Base-by-base conservation (phyloP, 1,140 invertebrate genomes). In the Drosophila sproati region DNA sequence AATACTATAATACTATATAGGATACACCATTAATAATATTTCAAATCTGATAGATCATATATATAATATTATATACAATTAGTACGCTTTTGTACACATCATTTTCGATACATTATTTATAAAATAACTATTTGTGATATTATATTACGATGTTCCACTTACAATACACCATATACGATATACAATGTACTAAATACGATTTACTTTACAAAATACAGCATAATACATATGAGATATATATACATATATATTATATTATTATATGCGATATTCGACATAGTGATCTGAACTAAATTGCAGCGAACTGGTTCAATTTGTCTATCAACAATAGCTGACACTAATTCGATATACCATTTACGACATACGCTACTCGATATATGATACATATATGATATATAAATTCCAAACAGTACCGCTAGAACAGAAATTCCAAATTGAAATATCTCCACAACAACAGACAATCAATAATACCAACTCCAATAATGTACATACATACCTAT, bases 361-460 rank as follows among this genome's bases (percentile, higher is more conserved):
- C 7, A 43, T 51, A 37, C 35, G 48, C 45, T 54, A 70, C 28
- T 55, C 5, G 28, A 39, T 28, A 34, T 8, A 51, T 8, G 3
- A 28, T 5, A 39, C 39, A 37, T 8, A 37, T 7, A 2, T n/a
- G 20, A 20, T 20, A 20, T 20, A 1, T n/a, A 10, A 7, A 6
- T 48, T 7, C 52, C 12, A 5, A 37, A 28, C 7, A 7, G 12
- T 12, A 39, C 4, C 39, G 39, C 4, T n/a, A 4, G 51, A 52
- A 52, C n/a, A 31, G n/a, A 35, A 60, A 37, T 12, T 62, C 12
- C 5, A 56, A 62, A 63, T 35, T 10, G 6, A 8, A 29, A 63
- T 31, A 7, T 3, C 12, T 31, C 35, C 8, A 12, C 60, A 68
- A 34, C 59, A 59, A 59, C 34, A 68, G 45, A 62, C 59, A 45